A percentile compares a stretch with the other conserved stretches of the same genome.
These are phyloP conservation scores for Danio kyathit DNA, from an alignment of 2,797 vertebrate species.

Conservation along the genomic window DNA sequence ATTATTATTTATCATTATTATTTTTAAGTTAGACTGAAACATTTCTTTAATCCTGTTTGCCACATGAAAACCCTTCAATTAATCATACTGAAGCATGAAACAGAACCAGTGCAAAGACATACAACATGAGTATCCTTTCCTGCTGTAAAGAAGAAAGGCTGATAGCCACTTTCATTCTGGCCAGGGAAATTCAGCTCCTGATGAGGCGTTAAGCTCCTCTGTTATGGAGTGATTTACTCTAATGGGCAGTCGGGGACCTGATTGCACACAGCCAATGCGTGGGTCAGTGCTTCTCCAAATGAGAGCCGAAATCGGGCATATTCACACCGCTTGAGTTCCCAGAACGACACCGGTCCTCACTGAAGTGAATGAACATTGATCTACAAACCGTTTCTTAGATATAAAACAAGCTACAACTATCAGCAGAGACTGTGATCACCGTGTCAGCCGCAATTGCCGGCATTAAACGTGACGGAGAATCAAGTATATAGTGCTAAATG, in stretches of 20 bases:
- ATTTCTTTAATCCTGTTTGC: not conserved
- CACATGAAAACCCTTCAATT: too few species aligned
- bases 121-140: conserved; percentile 22
- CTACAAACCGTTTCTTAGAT: conserved; percentile 28
- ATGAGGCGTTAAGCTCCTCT: conserved; percentile 79
- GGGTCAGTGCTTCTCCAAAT: conserved; percentile 82
- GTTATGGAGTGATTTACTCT: conserved; percentile 83
- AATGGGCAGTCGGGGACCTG: conserved; percentile 81
- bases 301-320: conserved; percentile 76
- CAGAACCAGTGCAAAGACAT: conserved; percentile 8
- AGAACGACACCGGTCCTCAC: conserved; percentile 52
- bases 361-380: conserved; percentile 34
- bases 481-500: conserved; percentile 1
- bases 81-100: not conserved
- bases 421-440: not conserved
- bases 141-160: conserved; percentile 34
- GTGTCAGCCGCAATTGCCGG: not conserved
- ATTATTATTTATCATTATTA: too few species aligned
- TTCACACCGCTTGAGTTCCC: conserved; percentile 74
- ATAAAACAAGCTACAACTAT: conserved; percentile 16
- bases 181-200: conserved; percentile 74
- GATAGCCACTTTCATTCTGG: conserved; percentile 61
- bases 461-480: not conserved
- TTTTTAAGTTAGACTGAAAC: not conserved
- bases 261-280: conserved; percentile 73